Evolutionary conservation across 2,113 vertebrate species (phyloP).

Genomic region (Rhinopomastus cyanomelas): DNA sequence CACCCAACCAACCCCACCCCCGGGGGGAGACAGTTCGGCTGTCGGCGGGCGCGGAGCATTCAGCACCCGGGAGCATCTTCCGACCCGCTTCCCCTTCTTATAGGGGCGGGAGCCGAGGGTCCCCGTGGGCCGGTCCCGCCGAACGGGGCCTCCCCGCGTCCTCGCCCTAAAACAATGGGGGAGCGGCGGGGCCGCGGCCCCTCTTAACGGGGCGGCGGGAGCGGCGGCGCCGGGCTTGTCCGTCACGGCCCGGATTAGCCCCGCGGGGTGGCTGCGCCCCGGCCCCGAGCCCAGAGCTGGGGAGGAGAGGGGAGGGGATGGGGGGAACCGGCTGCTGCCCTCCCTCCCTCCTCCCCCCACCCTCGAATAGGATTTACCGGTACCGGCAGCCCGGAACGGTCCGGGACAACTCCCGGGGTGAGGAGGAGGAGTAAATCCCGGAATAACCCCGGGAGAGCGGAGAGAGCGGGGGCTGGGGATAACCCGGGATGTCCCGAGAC

Average conservation of each 20-base stretch:
- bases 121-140: slow-evolving; percentile 50
- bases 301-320: not conserved
- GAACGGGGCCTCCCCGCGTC: slow-evolving; percentile 40
- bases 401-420: not conserved
- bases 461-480: not conserved
- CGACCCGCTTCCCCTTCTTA: slow-evolving; percentile 63
- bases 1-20: no score
- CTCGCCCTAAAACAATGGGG: slow-evolving; percentile 69
- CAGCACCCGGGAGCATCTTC: slow-evolving; percentile 42
- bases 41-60: not conserved
- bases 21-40: not conserved
- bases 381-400: not conserved
- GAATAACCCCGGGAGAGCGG: not conserved
- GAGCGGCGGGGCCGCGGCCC: slow-evolving; percentile 89
- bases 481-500: not conserved
- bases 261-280: slow-evolving; percentile 48
- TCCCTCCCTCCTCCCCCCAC: not conserved
- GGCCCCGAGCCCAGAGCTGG: not conserved
- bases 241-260: slow-evolving; percentile 55
- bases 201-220: slow-evolving; percentile 87
- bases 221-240: slow-evolving; percentile 77
- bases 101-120: slow-evolving; percentile 56
- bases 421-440: not conserved
- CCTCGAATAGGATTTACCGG: not conserved
- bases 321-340: not conserved